phyloP scores from a whole-genome alignment of 2,797 vertebrate genomes.

The Myotis pilosus region DNA sequence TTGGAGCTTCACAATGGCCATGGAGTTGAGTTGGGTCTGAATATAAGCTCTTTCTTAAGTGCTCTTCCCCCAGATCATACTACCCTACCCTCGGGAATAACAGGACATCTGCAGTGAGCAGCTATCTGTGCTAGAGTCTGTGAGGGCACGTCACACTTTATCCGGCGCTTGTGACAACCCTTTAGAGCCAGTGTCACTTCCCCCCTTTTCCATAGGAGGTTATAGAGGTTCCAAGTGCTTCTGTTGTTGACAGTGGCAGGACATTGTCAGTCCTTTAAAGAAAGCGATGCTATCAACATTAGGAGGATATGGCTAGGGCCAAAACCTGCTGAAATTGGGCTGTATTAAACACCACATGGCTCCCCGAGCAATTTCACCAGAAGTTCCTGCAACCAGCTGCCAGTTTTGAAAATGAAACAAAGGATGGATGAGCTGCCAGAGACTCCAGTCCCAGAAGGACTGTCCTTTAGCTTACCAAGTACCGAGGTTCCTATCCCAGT shows the following conservation, averaged over 20 bases:
- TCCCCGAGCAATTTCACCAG: not conserved
- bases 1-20: not conserved
- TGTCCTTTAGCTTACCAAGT: not conserved
- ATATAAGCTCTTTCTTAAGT: not conserved
- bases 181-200: not conserved
- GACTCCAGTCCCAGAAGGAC: not conserved
- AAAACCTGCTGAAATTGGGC: not conserved
- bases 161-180: not conserved
- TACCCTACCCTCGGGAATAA: not conserved
- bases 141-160: not conserved
- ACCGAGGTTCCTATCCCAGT: not conserved
- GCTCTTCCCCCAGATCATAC: not conserved
- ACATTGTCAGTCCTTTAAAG: not conserved
- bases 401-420: not conserved
- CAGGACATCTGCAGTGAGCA: not conserved
- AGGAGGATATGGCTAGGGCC: not conserved
- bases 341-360: not conserved
- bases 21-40: not conserved
- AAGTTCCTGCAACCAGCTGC: not conserved
- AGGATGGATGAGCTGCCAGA: not conserved
- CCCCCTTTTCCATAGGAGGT: not conserved
- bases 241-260: not conserved
- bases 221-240: not conserved
- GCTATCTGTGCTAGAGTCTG: not conserved
- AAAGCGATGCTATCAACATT: not conserved